Evolutionary conservation across 2,797 vertebrate genomes (phyloP).

Genomic region (Anguilla megastoma): DNA sequence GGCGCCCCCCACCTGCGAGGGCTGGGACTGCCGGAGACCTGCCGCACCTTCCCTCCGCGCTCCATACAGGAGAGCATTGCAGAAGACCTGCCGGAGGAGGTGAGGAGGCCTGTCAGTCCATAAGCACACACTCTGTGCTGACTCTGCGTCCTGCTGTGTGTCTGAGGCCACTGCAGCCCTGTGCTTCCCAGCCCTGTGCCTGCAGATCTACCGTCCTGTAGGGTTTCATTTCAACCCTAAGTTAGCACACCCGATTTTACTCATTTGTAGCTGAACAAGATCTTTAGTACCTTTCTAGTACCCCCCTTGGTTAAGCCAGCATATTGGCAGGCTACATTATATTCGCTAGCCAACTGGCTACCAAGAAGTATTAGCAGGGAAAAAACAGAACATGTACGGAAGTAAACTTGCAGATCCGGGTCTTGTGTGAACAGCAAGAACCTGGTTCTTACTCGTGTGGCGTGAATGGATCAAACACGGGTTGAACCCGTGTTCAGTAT

Average conservation of each 20-base stretch:
- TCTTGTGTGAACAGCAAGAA: too few relatives aligned
- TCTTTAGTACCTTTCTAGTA: too few relatives aligned
- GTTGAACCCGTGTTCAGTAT: too few relatives aligned
- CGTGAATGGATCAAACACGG: too few relatives aligned
- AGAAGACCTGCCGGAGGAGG: constrained; percentile 91
- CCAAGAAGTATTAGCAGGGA: too few relatives aligned
- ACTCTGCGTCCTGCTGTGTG: neutral
- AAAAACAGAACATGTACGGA: too few relatives aligned
- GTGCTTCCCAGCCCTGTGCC: neutral
- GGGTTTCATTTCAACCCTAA: neutral
- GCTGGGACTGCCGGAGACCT: constrained; percentile 64
- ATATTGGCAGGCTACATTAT: too few relatives aligned
- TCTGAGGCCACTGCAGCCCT: neutral
- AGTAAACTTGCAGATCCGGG: too few relatives aligned
- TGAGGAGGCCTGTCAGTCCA: constrained; percentile 46
- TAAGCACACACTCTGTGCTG: neutral
- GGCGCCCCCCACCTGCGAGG: constrained; percentile 58
- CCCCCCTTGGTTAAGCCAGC: too few relatives aligned
- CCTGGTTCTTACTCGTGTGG: too few relatives aligned
- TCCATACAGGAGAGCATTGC: constrained; percentile 90
- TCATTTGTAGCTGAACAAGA: too few relatives aligned
- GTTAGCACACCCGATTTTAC: neutral
- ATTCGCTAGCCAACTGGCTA: too few relatives aligned
- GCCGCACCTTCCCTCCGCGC: constrained; percentile 83
- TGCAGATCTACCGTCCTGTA: neutral